These are phyloP conservation scores for Melitaea cinxia DNA, from an alignment of 1,140 invertebrate species.

Conservation along the genomic window DNA sequence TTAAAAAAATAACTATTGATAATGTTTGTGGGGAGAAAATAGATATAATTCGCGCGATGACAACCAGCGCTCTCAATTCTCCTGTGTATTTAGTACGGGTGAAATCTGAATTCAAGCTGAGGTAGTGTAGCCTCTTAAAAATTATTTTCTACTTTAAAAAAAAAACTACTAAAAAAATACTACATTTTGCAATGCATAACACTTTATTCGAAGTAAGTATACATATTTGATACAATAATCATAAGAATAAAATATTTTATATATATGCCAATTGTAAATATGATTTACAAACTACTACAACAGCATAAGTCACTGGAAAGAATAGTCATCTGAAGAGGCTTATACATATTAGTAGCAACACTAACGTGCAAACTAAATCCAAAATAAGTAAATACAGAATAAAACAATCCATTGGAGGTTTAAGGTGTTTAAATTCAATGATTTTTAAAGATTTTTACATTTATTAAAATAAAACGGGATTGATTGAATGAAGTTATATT, in stretches of 20 bases:
- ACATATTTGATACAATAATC: conserved; percentile 23
- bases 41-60: too few species aligned
- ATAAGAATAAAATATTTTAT: conserved; percentile 18
- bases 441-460: too few species aligned
- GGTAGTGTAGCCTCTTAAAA: too few species aligned
- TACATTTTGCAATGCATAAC: conserved; percentile 42
- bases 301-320: too few species aligned
- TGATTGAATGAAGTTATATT: conserved; percentile 5
- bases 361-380: not conserved
- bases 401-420: not conserved
- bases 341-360: not conserved
- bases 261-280: conserved; percentile 11
- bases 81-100: too few species aligned
- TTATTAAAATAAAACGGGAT: conserved; percentile 1
- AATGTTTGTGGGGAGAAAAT: too few species aligned
- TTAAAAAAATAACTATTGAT: too few species aligned
- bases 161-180: conserved; percentile 4
- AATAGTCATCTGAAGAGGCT: not conserved
- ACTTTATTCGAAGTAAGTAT: conserved; percentile 46
- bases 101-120: too few species aligned
- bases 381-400: not conserved
- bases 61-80: too few species aligned
- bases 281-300: not conserved
- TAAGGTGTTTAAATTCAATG: too few species aligned
- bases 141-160: too few species aligned